Base-by-base conservation (phyloP, 1,140 invertebrate species). In the Bombus pyrosoma region DNA sequence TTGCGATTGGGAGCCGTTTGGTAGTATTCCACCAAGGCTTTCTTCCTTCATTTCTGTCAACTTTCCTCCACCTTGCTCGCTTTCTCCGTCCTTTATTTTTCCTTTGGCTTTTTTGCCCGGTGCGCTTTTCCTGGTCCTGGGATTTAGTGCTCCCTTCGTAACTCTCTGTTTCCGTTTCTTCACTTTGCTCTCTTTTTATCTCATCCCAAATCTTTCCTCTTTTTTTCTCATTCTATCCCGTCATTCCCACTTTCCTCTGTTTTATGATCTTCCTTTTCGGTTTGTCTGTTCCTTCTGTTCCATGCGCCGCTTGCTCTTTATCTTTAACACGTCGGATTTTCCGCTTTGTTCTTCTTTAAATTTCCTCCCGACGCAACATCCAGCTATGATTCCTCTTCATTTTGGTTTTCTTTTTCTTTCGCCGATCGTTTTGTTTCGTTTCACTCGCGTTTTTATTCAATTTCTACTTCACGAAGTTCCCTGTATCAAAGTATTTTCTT, bases 211-310 rank as follows among this genome's bases (percentile, higher is more conserved):
- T 18, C 39, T n/a, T 32, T 74, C 34, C 25, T 18, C 22, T 37
- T 25, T 66, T 66, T 66, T 66, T 34, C 64, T 32, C n/a, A 8
- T n/a, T 32, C n/a, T 13, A 2, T 32, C 47, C n/a, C 34, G 25
- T 25, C 39, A 41, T 39, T 39, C 13, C 28, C 25, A 15, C 69
- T 28, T 41, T 28, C 47, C 32, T 12, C 28, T n/a, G 22, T 57
- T 86, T 80, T 88, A 78, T 57, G 64, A 68, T 66, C 47, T 41
- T 76, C 69, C 47, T 81, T 74, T 73, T 83, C 57, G 43, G 39
- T 28, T 66, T 37, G 25, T 39, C 72, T 75, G 25, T 15, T 43
- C 73, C 71, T 57, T 72, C 79, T 72, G 47, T 25, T 34, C 18
- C 53, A 4, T 37, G 37, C n/a, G 15, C 69, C 41, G 39, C 13